phyloP scores from a whole-genome alignment of 2,113 vertebrate genomes.

The Mesoclemmys tuberculata region DNA sequence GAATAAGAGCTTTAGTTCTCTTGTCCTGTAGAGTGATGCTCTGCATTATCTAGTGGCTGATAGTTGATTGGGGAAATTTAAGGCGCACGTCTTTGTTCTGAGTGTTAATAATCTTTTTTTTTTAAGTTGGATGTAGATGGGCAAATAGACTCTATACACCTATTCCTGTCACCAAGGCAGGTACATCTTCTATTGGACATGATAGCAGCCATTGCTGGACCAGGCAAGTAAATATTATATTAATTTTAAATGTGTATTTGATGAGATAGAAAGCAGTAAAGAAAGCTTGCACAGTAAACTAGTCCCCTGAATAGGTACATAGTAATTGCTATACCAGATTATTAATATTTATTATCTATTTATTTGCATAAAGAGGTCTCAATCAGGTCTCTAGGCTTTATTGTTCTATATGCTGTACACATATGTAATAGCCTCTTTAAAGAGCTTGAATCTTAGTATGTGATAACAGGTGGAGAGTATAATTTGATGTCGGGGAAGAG shows the following conservation, averaged over 20 bases:
- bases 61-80: neutral
- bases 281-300: neutral
- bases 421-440: neutral
- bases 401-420: neutral
- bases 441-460: neutral
- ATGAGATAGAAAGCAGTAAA: neutral
- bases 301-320: neutral
- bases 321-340: neutral
- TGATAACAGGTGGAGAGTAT: neutral
- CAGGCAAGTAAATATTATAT: constrained; percentile 80
- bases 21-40: neutral
- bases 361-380: neutral
- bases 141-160: constrained; percentile 89
- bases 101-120: neutral
- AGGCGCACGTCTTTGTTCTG: neutral
- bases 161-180: constrained; percentile 94
- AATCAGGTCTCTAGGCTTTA: neutral
- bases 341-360: neutral
- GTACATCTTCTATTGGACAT: constrained; percentile 94
- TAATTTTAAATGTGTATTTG: neutral
- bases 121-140: constrained; percentile 93
- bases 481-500: neutral
- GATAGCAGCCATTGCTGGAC: constrained; percentile 91
- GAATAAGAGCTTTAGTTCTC: neutral
- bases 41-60: neutral